These are phyloP conservation scores for Dendrophyllia cribrosa DNA, from an alignment of 64 coral and sea anemone species.

Conservation along the genomic window DNA sequence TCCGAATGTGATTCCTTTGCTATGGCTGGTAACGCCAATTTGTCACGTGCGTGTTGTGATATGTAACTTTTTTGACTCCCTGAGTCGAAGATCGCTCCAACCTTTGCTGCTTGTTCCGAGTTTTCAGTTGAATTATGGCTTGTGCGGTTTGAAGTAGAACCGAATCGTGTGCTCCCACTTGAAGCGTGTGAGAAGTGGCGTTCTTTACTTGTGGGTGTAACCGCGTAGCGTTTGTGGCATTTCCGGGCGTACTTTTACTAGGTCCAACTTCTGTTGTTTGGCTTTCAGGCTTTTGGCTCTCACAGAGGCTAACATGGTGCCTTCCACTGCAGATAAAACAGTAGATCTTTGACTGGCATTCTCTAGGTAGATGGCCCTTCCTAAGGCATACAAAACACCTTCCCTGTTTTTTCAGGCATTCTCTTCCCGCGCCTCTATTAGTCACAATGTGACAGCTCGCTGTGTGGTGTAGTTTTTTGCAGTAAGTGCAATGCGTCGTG, in stretches of 20 bases:
- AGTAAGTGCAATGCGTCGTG: neutral
- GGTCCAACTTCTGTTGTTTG: no score
- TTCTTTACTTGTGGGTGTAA: no score
- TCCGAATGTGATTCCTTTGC: no score
- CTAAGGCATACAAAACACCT: conserved; percentile 60
- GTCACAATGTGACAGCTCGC: conserved; percentile 22
- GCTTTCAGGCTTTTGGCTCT: no score
- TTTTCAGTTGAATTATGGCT: neutral
- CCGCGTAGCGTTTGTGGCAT: no score
- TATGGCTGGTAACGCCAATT: neutral
- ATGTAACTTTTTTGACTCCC: conserved; percentile 51
- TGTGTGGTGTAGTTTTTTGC: neutral
- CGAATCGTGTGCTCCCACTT: conserved; percentile 10
- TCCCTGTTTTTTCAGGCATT: conserved; percentile 34
- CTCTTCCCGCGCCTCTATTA: conserved; percentile 23
- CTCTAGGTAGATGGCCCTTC: conserved; percentile 24
- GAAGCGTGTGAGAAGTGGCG: no score
- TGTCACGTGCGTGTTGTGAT: neutral
- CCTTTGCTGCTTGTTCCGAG: neutral
- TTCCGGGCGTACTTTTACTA: no score
- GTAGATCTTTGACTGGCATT: conserved; percentile 45
- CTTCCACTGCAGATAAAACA: conserved; percentile 43
- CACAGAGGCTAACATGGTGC: conserved; percentile 59
- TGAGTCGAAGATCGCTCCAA: conserved; percentile 44
- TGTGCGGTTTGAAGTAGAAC: conserved; percentile 57